These are phyloP conservation scores for Tenthredo amoena DNA, from an alignment of 2,888 invertebrate species.

Conservation along the genomic window DNA sequence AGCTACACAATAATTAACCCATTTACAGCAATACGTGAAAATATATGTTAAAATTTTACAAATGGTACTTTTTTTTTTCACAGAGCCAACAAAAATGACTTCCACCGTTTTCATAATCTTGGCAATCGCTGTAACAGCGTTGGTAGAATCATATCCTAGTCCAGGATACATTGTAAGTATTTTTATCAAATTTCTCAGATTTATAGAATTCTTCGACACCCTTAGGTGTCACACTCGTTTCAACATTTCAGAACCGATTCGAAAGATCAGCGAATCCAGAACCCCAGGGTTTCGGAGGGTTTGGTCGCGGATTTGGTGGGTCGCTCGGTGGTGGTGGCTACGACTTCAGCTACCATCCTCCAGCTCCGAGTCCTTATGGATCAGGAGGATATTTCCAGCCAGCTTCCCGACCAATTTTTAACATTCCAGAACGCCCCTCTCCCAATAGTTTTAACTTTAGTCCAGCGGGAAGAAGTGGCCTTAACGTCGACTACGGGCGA, in stretches of 20 bases:
- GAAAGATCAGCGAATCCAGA: not conserved
- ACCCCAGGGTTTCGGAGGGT: constrained; percentile 1
- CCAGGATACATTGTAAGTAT: not conserved
- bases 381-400: not conserved
- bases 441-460: not conserved
- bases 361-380: not conserved
- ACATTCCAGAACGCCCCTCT: not conserved
- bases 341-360: not conserved
- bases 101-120: not conserved
- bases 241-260: not conserved
- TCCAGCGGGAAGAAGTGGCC: not conserved
- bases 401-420: not conserved
- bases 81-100: not conserved
- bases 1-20: not conserved
- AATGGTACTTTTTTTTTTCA: not conserved
- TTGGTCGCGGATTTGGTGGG: not conserved
- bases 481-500: not conserved
- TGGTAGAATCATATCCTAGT: not conserved
- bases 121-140: not conserved
- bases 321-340: not conserved
- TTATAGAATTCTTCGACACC: not conserved
- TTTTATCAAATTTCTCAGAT: not conserved
- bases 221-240: not conserved
- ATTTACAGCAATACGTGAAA: not conserved
- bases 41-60: not conserved